Evolutionary conservation across 1,140 invertebrate species (phyloP), one percentile per base, ranked within the genome.

Genomic region (Drosophila littoralis): DNA sequence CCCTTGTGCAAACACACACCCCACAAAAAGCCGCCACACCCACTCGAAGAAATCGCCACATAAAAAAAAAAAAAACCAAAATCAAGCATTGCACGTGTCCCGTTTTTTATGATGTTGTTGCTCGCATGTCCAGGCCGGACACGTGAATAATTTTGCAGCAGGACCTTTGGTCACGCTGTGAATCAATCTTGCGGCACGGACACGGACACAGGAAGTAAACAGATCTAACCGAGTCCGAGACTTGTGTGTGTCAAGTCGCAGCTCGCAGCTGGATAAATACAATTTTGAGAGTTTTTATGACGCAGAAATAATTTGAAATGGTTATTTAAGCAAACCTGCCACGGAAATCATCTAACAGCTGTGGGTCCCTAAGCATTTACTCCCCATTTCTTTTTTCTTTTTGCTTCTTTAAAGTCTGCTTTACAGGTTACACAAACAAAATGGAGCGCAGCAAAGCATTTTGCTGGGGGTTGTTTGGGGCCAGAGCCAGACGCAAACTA

Each of bases 161-260:
- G 77, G 83, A 88, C 83, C 83, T 88, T 88, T 88, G 86, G 88
- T 88, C 86, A 90, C 71, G 86, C 86, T 90, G 88, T 90, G 86
- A 90, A 90, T 90, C 86, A 90, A 91, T 90, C 86, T 91, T 90
- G 82, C 74, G 77, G 82, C 70, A 58, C 60, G 51, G 22, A 33
- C 28, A 36, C 40, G 51, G 7, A 61, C 61, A 79, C 71, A 79
- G 82, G 75, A 88, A 72, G 79, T 79, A 73, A 79, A 88, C 75
- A 82, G 58, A 75, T 42, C 65, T 67, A 52, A 38, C 50, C n/a
- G 22, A 46, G 33, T 64, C 17, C 59, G n/a, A 63, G 32, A 52
- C 17, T 55, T 32, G 54, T 40, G 46, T 13, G n/a, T 38, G 8
- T 10, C 28, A 43, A 42, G 42, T 36, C 54, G 33, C 32, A 6